These are phyloP conservation scores for Notamacropus eugenii DNA, from an alignment of 2,797 vertebrate species.

Conservation along the genomic window DNA sequence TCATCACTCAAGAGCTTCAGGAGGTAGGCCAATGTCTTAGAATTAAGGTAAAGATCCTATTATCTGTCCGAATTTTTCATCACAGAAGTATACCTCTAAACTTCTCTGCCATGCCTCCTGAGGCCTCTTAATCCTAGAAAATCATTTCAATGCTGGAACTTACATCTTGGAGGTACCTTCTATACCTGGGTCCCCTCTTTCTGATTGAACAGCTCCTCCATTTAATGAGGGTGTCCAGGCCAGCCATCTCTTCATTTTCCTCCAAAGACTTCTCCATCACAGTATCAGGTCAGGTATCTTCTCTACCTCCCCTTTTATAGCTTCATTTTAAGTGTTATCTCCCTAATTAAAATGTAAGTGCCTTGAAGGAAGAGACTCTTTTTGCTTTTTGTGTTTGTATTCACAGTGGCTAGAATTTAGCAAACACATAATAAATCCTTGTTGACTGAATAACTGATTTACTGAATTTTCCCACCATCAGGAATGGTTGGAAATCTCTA, in stretches of 20 bases:
- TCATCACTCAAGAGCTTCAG: not conserved
- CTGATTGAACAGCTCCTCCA: not conserved
- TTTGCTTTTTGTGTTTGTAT: not conserved
- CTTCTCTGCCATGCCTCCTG: not conserved
- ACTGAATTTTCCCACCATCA: not conserved
- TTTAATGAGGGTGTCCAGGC: not conserved
- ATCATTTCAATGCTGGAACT: not conserved
- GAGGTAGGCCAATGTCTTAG: not conserved
- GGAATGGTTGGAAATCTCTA: not conserved
- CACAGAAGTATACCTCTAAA: not conserved
- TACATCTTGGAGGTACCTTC: not conserved
- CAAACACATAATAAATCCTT: not conserved
- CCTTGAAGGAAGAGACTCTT: not conserved
- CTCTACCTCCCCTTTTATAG: not conserved
- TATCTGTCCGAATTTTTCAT: not conserved
- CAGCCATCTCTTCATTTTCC: not conserved
- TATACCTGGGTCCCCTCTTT: not conserved
- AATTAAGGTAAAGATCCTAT: not conserved
- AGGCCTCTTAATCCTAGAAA: not conserved
- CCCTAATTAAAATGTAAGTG: not conserved
- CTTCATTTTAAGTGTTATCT: not conserved
- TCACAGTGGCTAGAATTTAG: not conserved
- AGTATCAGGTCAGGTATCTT: not conserved
- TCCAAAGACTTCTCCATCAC: not conserved
- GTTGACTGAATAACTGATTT: not conserved